Percentiles rank a stretch among this genome's conserved stretches.
phyloP scores from a whole-genome alignment of 2,888 invertebrate genomes.

The Mesoligia furuncula region DNA sequence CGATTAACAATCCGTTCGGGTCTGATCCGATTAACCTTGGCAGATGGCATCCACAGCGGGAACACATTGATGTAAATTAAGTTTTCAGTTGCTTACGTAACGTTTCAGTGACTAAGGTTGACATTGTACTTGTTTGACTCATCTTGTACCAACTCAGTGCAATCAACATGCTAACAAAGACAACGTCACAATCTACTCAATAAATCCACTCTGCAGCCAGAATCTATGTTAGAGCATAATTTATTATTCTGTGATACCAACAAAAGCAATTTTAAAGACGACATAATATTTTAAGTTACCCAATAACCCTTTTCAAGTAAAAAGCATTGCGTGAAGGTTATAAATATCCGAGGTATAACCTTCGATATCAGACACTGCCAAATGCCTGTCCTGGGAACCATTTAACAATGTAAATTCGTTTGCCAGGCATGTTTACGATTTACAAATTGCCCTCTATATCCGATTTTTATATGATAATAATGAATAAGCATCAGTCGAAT shows the following conservation, averaged over 20 bases:
- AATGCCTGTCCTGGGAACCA: constrained; percentile 25
- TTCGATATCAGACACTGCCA: constrained; percentile 36
- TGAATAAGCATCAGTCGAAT: constrained; percentile 26
- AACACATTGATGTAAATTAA: constrained; percentile 55
- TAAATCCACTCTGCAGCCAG: constrained; percentile 6
- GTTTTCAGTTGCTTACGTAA: constrained; percentile 56
- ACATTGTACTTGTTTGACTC: constrained; percentile 46
- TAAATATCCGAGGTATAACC: constrained; percentile 43
- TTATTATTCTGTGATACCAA: background rate
- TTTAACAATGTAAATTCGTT: constrained; percentile 57
- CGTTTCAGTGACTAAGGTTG: constrained; percentile 41
- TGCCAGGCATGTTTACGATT: constrained; percentile 44
- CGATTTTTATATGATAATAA: constrained; percentile 9
- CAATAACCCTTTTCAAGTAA: constrained; percentile 32
- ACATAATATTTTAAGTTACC: constrained; percentile 19
- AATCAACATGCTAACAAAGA: constrained; percentile 37
- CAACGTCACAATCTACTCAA: constrained; percentile 12
- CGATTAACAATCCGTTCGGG: constrained; percentile 33
- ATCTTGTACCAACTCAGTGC: constrained; percentile 24
- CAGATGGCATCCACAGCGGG: constrained; percentile 22
- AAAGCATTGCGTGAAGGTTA: constrained; percentile 26
- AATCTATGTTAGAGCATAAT: background rate
- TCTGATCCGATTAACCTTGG: constrained; percentile 48
- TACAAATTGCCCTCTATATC: constrained; percentile 23
- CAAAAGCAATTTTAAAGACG: constrained; percentile 6